Conservation (phyloP, 2,797 vertebrate genomes). For the Myotis myotis region DNA sequence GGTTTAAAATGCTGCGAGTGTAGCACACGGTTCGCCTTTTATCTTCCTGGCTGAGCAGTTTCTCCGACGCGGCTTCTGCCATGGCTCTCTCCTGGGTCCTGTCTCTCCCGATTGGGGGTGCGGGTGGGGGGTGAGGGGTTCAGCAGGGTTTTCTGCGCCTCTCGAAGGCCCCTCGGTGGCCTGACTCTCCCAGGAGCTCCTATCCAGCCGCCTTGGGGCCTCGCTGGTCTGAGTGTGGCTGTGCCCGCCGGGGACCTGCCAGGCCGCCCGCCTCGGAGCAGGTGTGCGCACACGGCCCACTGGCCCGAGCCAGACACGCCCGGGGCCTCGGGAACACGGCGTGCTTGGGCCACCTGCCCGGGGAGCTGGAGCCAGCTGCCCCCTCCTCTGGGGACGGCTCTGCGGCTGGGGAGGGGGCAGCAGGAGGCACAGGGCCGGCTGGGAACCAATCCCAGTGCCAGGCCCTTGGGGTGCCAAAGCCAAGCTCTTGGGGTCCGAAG, state of each 20-base stretch:
- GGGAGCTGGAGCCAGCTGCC: neutral
- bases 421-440: neutral
- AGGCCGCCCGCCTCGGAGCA: neutral
- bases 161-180: neutral
- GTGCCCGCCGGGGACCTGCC: neutral
- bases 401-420: rapidly evolving
- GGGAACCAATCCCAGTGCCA: neutral
- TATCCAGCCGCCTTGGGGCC: neutral
- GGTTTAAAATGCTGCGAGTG: neutral
- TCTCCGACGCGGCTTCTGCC: neutral
- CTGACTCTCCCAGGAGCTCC: neutral
- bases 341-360: neutral
- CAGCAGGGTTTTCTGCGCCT: neutral
- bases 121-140: neutral
- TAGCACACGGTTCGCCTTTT: rapidly evolving
- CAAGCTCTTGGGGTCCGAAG: neutral
- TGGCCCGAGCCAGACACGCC: neutral
- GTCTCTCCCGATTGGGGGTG: neutral
- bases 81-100: neutral
- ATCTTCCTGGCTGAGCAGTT: neutral
- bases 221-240: neutral
- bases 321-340: neutral
- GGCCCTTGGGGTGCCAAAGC: neutral
- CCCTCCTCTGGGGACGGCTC: neutral
- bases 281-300: neutral